A percentile compares a stretch with the other conserved stretches of the same genome.
These are phyloP conservation scores for Dryobotodes eremita DNA, from an alignment of 2,888 invertebrate species.

Conservation along the genomic window DNA sequence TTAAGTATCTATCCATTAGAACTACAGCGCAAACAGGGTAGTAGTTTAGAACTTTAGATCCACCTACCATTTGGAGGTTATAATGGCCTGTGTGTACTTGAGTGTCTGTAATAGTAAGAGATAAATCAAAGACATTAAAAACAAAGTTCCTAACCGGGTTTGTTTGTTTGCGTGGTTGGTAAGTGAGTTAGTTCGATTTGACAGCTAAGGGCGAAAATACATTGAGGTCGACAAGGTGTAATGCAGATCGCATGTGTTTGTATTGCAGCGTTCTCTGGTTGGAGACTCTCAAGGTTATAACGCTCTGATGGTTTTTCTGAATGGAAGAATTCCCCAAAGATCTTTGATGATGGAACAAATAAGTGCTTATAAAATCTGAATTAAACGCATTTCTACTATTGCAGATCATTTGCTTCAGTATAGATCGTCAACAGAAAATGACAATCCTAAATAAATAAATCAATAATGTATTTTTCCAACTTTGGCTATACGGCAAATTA, in stretches of 20 bases:
- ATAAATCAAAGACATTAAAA: conserved; percentile 44
- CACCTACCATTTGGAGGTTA: conserved; percentile 26
- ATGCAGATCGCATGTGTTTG: not conserved
- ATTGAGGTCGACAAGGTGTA: not conserved
- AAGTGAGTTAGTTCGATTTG: conserved; percentile 8
- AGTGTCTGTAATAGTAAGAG: not conserved
- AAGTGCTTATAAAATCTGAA: too few species aligned
- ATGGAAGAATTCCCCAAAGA: too few species aligned
- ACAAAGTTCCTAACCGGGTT: conserved; percentile 26
- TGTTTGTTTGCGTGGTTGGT: conserved; percentile 14
- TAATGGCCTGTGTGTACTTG: conserved; percentile 1
- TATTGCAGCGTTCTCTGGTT: not conserved
- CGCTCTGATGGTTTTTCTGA: too few species aligned
- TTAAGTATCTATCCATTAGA: conserved; percentile 30
- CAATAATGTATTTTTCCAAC: too few species aligned
- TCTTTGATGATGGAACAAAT: too few species aligned
- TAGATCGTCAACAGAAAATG: too few species aligned
- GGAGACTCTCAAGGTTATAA: too few species aligned
- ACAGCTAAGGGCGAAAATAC: not conserved
- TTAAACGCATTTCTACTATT: too few species aligned
- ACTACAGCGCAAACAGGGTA: conserved; percentile 22
- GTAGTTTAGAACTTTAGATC: conserved; percentile 25
- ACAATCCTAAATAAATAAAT: too few species aligned
- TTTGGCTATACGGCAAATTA: too few species aligned
- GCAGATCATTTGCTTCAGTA: too few species aligned